A percentile compares a stretch with the other conserved stretches of the same genome.
Evolutionary conservation across 2,888 invertebrate genomes (phyloP).

Genomic region (Agriopis aurantiaria): DNA sequence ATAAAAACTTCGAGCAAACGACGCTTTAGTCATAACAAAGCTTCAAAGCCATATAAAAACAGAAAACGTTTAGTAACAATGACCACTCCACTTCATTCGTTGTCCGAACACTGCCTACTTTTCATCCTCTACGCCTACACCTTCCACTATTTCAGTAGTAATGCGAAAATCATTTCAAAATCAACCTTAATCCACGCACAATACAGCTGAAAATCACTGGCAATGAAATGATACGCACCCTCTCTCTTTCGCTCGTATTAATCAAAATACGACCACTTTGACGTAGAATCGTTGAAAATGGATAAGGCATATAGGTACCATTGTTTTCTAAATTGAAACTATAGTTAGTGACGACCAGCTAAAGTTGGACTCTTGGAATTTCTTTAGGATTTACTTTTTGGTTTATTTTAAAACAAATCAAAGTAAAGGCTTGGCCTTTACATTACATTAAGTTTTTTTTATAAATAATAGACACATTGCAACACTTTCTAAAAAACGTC

Average conservation of each 20-base stretch:
- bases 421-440: no score
- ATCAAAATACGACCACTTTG: constrained; percentile 86
- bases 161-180: constrained; percentile 64
- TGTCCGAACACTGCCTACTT: constrained; percentile 84
- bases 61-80: constrained; percentile 62
- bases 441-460: no score
- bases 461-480: no score
- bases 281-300: constrained; percentile 85
- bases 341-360: constrained; percentile 67
- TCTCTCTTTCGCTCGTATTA: constrained; percentile 85
- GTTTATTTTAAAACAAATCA: neutral
- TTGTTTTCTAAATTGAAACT: constrained; percentile 86
- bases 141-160: constrained; percentile 80
- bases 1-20: neutral
- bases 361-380: constrained; percentile 62
- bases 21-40: neutral
- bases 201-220: constrained; percentile 61
- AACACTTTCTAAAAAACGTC: no score
- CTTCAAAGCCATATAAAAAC: constrained; percentile 18
- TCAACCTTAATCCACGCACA: constrained; percentile 61
- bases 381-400: neutral
- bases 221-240: constrained; percentile 62
- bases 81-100: constrained; percentile 71
- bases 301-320: constrained; percentile 72
- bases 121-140: constrained; percentile 85